Base-by-base conservation (phyloP, 2,113 vertebrate genomes). In the Phalacrocorax pelagicus region DNA sequence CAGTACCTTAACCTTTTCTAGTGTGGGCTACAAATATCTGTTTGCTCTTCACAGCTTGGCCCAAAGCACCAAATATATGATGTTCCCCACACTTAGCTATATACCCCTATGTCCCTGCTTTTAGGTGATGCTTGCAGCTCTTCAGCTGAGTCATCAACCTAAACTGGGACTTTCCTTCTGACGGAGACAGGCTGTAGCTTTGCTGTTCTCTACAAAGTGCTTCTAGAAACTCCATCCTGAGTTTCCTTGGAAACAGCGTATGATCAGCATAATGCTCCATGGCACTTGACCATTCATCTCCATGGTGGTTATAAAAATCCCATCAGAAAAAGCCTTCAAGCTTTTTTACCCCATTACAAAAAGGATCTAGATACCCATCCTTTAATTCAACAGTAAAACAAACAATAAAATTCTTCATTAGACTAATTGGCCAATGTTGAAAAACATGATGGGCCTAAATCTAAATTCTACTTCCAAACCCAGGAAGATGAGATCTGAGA, bases 271-370 rank as follows among this genome's bases (percentile, higher is more conserved):
- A 95, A 96, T 58, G 67, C 44, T 95, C 62, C 89, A 88, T 96
- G 91, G 81, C 87, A 97, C 92, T 92, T 96, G 95, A 97, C 97
- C 96, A 94, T 97, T 93, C 89, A 88, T 96, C 91, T 94, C 93
- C 67, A 88, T 70, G 71, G 63, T 63, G 87, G 95, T 96, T 94
- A 96, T 93, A 96, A 97, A 97, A 97, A 96, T 74, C 87, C 66
- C 74, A 86, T 94, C 81, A 94, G 52, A 93, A 96, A 95, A 97
- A 85, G 81, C 89, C 96, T 96, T 96, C 59, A 63, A 95, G 95
- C 93, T 93, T 81, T 92, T 69, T 86, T 92, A 82, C 12, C 15
- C 78, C 84, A 96, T 95, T 94, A 72, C 89, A 82, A 94, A 85
- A 67, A 49, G 27, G 62, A 75, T 66, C 66, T 38, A 83, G 67